Percentiles rank a stretch among this genome's conserved stretches.
Conservation (phyloP, 2,888 invertebrate genomes). For the Agrochola circellaris region DNA sequence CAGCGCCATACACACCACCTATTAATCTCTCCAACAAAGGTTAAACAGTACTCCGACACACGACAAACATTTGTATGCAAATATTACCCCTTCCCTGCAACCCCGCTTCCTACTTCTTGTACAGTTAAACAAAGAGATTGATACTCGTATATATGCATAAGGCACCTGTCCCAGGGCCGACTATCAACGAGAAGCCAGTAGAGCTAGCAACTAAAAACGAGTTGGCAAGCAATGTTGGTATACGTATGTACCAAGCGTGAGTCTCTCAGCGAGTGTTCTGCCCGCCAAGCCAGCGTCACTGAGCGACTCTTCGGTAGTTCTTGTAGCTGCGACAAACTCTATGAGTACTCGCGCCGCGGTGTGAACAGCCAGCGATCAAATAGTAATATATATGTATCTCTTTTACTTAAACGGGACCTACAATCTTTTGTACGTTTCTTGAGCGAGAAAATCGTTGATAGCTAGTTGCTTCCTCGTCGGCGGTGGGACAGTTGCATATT, state of each 20-base stretch:
- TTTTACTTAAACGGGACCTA: background rate
- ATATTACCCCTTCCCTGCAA: conserved; percentile 33
- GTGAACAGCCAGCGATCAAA: background rate
- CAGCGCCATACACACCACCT: conserved; percentile 15
- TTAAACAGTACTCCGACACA: conserved; percentile 48
- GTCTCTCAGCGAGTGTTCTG: background rate
- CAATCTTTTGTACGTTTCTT: background rate
- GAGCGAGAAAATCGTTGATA: background rate
- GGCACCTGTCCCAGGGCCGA: background rate
- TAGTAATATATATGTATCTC: background rate
- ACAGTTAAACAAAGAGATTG: conserved; percentile 2
- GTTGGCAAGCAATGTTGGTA: background rate
- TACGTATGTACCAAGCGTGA: background rate
- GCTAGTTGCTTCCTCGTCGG: background rate
- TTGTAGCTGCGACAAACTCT: background rate
- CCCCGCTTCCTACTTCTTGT: conserved; percentile 21
- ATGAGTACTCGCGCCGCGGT: background rate
- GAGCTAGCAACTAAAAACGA: background rate
- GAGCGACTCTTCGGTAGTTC: background rate
- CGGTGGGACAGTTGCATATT: background rate
- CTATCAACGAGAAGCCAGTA: background rate
- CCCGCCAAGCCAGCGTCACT: background rate
- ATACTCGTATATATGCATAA: too few species aligned
- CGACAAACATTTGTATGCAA: conserved; percentile 68
- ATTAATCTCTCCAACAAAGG: conserved; percentile 58